Conservation (phyloP, 2,113 vertebrate genomes). For the Xiphias gladius region DNA sequence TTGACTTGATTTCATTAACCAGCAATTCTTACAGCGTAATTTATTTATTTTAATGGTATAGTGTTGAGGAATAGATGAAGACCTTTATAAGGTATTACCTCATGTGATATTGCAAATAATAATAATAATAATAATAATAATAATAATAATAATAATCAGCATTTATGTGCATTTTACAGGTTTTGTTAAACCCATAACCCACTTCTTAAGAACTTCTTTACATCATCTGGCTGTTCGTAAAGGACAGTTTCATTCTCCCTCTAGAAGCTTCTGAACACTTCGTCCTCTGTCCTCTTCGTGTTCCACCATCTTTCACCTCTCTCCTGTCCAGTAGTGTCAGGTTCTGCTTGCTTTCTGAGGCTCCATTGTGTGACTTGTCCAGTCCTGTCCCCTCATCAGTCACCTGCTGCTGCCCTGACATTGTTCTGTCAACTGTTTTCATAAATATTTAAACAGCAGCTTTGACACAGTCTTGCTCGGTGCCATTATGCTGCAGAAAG, state of each 20-base stretch:
- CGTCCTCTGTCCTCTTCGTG: conserved; percentile 20
- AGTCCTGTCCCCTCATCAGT: conserved; percentile 61
- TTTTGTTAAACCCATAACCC: conserved; percentile 15
- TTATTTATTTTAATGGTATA: background rate
- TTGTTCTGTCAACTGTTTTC: conserved; percentile 71
- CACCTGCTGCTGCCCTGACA: conserved; percentile 73
- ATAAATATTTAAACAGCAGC: conserved; percentile 77
- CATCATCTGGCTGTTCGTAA: background rate
- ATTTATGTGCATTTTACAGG: conserved; percentile 27
- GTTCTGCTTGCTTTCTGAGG: conserved; percentile 46
- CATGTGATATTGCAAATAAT: background rate
- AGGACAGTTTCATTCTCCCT: background rate
- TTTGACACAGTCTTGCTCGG: conserved; percentile 49
- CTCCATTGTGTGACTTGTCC: conserved; percentile 51
- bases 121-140: conserved; percentile 19
- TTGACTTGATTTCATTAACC: background rate
- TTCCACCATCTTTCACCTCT: conserved; percentile 39
- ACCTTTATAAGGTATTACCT: background rate
- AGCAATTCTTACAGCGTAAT: background rate
- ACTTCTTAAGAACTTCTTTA: background rate
- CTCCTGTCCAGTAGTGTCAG: conserved; percentile 44
- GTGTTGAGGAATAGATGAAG: background rate
- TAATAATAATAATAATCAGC: conserved; percentile 5
- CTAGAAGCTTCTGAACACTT: background rate
- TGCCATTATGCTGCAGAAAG: conserved; percentile 59